A percentile compares a stretch with the other conserved stretches of the same genome.
These are phyloP conservation scores for Pangasius sanitwongsei DNA, from an alignment of 2,797 vertebrate genomes.

Conservation along the genomic window DNA sequence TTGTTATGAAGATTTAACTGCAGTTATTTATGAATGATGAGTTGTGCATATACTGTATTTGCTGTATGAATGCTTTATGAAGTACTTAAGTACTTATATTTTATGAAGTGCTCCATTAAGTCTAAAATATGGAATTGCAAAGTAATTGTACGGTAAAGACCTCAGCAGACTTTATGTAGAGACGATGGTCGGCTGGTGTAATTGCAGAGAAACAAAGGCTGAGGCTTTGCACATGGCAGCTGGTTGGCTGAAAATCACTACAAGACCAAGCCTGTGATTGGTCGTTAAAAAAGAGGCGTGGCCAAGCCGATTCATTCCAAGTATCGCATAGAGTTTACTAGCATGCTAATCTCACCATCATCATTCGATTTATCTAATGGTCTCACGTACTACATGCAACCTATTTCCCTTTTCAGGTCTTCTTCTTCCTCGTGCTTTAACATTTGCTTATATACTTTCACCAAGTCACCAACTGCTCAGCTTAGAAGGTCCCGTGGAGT, in stretches of 20 bases:
- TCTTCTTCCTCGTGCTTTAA: neutral
- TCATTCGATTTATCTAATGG: neutral
- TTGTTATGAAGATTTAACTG: neutral
- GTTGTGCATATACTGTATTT: neutral
- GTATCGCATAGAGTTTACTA: neutral
- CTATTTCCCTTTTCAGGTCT: neutral
- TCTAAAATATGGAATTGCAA: neutral
- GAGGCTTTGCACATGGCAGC: neutral
- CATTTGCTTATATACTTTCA: neutral
- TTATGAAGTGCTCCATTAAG: conserved; percentile 23
- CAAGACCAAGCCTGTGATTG: neutral
- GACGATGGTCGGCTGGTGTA: neutral
- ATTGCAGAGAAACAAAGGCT: neutral
- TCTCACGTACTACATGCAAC: neutral
- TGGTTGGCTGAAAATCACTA: neutral
- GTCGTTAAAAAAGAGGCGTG: neutral
- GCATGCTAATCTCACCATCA: too few species aligned
- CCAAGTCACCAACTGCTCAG: neutral
- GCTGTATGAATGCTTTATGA: conserved; percentile 14
- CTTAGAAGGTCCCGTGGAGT: neutral
- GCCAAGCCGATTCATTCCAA: neutral
- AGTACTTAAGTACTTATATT: neutral
- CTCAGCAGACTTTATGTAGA: neutral
- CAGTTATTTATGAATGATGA: neutral
- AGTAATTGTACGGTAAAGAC: neutral